Percentiles rank a stretch among this genome's conserved stretches.
These are phyloP conservation scores for Hiodon alosoides DNA, from an alignment of 2,113 vertebrate species.

Conservation along the genomic window DNA sequence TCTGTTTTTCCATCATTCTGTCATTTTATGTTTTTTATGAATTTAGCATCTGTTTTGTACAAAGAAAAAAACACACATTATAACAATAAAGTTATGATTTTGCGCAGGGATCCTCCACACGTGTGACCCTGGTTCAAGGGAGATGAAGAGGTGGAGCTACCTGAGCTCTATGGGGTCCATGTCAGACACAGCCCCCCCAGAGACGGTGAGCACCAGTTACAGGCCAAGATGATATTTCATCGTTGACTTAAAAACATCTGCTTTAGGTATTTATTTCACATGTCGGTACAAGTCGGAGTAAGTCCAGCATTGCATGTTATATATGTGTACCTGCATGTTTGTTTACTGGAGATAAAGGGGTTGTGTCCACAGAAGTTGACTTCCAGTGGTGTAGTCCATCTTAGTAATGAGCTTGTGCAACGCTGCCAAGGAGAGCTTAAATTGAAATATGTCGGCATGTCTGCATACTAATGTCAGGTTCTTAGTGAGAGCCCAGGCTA, in stretches of 20 bases:
- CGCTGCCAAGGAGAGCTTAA: neutral
- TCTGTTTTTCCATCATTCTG: no score
- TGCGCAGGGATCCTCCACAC: constrained; percentile 27
- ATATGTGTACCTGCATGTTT: no score
- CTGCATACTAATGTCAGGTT: no score
- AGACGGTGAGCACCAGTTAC: constrained; percentile 33
- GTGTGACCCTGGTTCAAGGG: constrained; percentile 9
- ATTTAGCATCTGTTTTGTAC: no score
- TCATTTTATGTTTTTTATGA: no score
- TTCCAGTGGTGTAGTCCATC: neutral
- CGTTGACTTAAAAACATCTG: neutral
- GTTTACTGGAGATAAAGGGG: no score
- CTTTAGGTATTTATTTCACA: no score
- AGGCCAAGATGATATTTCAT: neutral
- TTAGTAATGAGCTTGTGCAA: neutral
- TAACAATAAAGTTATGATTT: neutral
- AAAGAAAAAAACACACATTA: no score
- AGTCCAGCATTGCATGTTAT: no score
- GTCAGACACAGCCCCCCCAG: constrained; percentile 37
- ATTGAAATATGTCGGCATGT: no score
- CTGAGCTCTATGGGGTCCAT: constrained; percentile 34
- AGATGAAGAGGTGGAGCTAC: constrained; percentile 46
- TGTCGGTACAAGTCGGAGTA: no score
- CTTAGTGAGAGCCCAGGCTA: no score
- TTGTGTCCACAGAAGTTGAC: neutral